These are phyloP conservation scores for Nephrotoma flavescens DNA, from an alignment of 2,888 invertebrate species.

Conservation along the genomic window DNA sequence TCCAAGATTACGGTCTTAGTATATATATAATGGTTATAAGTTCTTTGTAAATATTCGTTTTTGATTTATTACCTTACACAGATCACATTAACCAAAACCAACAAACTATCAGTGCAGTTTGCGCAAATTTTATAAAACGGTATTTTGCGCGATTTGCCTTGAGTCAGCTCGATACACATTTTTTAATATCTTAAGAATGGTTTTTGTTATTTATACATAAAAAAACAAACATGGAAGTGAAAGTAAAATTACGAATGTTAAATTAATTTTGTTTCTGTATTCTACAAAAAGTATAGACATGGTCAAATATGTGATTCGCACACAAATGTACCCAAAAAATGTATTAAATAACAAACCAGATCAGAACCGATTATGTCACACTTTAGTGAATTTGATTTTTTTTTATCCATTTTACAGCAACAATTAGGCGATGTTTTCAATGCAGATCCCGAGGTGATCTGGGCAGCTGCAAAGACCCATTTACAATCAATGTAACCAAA, in stretches of 20 bases:
- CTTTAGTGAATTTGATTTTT: background rate
- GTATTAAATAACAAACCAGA: background rate
- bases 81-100: background rate
- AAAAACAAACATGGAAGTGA: background rate
- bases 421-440: slow-evolving; percentile 60
- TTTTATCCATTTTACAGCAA: slow-evolving; percentile 34
- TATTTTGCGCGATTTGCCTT: background rate
- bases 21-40: background rate
- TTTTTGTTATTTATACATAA: background rate
- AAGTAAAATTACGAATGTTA: background rate
- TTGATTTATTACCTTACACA: background rate
- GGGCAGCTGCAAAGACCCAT: slow-evolving; percentile 81
- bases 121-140: background rate
- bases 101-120: background rate
- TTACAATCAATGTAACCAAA: slow-evolving; percentile 62
- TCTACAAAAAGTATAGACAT: background rate
- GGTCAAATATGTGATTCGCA: background rate
- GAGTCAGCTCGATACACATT: background rate
- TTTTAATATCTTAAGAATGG: background rate
- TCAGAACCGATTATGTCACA: background rate
- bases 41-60: background rate
- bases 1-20: no score
- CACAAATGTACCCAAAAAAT: background rate
- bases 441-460: slow-evolving; percentile 78
- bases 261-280: background rate